Base-by-base conservation (phyloP, 2,888 invertebrate genomes). In the Drosophila demipolita region DNA sequence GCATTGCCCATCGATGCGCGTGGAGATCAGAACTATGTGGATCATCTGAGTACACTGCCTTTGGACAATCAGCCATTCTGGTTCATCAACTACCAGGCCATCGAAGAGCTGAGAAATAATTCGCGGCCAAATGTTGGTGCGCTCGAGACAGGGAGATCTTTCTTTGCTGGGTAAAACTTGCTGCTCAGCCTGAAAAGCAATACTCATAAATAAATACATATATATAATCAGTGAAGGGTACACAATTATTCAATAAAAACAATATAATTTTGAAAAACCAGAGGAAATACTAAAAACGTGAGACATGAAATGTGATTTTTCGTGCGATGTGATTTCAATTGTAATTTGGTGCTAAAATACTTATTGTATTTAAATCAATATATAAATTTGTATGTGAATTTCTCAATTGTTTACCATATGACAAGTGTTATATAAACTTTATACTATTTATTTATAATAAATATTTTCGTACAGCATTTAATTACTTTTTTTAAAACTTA, bases 31-130 rank as follows among this genome's bases (percentile, higher is more conserved):
- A 94, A 94, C 3, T 92, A 95, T 5, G 93, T 96, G 0, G 94
- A 96, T 49, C 93, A 95, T n/a, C 93, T 96, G 35, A 95, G 94
- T 87, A 94, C 94, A 42, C 94, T 95, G 91, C 96, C 96, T 0
- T 91, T 94, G 60, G 96, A 96, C 75, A 93, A 95, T 52, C 95
- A 95, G 74, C 96, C 96, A 0, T 96, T 96, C 92, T 96, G 96
- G 96, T 94, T 95, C 70, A 90, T 96, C 60, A 96, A 96, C 90
- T 95, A 95, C 92, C 94, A 95, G 80, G 95, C 95, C 0, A 94
- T 96, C 12, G 96, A 96, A 89, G 94, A 93, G 0, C 93, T 95
- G 8, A 94, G 95, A 9, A 93, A 93, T 70, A 86, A 82, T 45
- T 77, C 90, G 26, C 66, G 66, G 0, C 80, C 78, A 15, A 88